Conservation (phyloP, 2,797 vertebrate genomes). For the Knipowitschia caucasica region DNA sequence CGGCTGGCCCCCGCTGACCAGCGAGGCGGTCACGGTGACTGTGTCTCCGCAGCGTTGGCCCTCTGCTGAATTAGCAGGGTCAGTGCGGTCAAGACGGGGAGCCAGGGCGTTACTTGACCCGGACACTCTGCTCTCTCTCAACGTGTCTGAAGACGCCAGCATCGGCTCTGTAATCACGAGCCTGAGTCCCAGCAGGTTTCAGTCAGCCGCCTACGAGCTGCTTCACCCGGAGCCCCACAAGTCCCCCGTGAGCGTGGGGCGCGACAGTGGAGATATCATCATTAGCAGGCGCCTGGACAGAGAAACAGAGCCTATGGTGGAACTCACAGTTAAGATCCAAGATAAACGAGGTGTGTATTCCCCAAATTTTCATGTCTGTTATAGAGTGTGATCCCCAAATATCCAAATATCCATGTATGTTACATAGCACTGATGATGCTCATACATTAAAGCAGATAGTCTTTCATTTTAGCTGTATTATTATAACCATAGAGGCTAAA, state of each 20-base stretch:
- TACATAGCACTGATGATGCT: no score
- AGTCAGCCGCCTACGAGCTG: constrained; percentile 76
- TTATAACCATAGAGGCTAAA: no score
- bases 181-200: constrained; percentile 72
- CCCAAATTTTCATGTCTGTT: neutral
- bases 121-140: constrained; percentile 59
- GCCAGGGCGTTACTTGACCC: constrained; percentile 63
- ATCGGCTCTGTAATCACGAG: constrained; percentile 77
- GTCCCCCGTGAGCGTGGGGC: constrained; percentile 76
- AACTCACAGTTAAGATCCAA: constrained; percentile 79
- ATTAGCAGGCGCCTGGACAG: constrained; percentile 78
- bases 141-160: constrained; percentile 79
- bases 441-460: no score
- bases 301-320: constrained; percentile 75
- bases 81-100: constrained; percentile 39
- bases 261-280: constrained; percentile 79
- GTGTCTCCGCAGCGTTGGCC: constrained; percentile 72
- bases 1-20: constrained; percentile 79
- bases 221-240: constrained; percentile 71
- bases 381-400: no score
- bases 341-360: constrained; percentile 78
- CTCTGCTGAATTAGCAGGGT: constrained; percentile 12
- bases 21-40: constrained; percentile 71
- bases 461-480: no score
- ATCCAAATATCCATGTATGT: no score